Percentiles rank a stretch among this genome's conserved stretches.
Conservation (phyloP, 2,888 invertebrate genomes). For the Carabus problematicus region DNA sequence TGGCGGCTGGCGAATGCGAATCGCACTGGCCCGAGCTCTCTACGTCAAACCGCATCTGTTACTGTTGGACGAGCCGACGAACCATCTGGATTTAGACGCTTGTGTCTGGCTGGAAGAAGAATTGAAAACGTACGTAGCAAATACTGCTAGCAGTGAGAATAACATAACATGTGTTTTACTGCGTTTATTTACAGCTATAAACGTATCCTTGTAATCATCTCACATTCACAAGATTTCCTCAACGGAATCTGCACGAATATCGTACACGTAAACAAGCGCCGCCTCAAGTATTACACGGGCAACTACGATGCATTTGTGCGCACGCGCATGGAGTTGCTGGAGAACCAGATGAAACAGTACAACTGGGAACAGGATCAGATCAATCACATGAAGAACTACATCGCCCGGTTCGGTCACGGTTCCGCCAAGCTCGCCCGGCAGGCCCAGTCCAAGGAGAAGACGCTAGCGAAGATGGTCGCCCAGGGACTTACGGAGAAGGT, state of each 20-base stretch:
- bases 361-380: conserved; percentile 99
- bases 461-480: conserved; percentile 98
- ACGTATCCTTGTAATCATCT: conserved; percentile 95
- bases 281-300: conserved; percentile 93
- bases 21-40: conserved; percentile 93
- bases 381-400: conserved; percentile 99
- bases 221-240: conserved; percentile 99
- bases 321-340: conserved; percentile 91
- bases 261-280: conserved; percentile 91
- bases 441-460: conserved; percentile 99
- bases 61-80: conserved; percentile 97
- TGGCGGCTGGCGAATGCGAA: conserved; percentile 99
- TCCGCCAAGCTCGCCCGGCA: conserved; percentile 98
- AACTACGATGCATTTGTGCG: conserved; percentile 97
- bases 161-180: background rate
- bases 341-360: conserved; percentile 99
- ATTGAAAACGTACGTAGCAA: conserved; percentile 75
- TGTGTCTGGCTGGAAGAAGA: conserved; percentile 99
- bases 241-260: conserved; percentile 98
- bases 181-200: conserved; percentile 73
- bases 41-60: conserved; percentile 98
- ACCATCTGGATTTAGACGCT: conserved; percentile 98
- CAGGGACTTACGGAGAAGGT: conserved; percentile 97
- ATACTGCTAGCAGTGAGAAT: background rate
- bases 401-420: conserved; percentile 99